A percentile compares a stretch with the other conserved stretches of the same genome.
These are phyloP conservation scores for Nemapogon koenigi DNA, from an alignment of 2,888 invertebrate genomes.

Conservation along the genomic window DNA sequence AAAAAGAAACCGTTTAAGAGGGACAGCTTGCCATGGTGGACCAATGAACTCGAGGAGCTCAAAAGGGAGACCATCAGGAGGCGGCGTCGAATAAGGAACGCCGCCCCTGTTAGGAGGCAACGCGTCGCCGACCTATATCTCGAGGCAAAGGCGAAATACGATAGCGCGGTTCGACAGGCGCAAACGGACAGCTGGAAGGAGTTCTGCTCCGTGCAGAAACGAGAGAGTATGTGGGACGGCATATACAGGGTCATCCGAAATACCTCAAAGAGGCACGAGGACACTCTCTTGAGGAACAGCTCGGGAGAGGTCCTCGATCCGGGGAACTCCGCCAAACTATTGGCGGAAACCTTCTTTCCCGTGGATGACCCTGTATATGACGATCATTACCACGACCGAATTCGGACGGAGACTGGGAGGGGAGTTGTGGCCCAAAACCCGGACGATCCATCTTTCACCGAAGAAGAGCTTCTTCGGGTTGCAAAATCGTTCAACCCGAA, in stretches of 20 bases:
- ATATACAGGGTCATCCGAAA: slow-evolving; percentile 9
- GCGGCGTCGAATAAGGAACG: not conserved
- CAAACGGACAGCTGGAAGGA: not conserved
- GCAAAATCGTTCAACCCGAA: not conserved
- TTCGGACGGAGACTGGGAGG: not conserved
- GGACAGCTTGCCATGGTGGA: not conserved
- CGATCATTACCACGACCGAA: not conserved
- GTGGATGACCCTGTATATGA: slow-evolving; percentile 12
- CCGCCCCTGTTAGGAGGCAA: not conserved
- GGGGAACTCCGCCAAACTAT: not conserved
- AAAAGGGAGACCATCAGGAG: not conserved
- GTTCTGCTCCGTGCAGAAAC: not conserved
- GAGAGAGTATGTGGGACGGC: slow-evolving; percentile 5
- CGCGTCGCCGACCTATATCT: not conserved
- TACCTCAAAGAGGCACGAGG: slow-evolving; percentile 10
- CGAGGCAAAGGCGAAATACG: not conserved
- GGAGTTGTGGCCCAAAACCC: not conserved
- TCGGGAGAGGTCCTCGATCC: not conserved
- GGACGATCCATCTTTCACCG: not conserved
- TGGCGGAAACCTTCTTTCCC: slow-evolving; percentile 16
- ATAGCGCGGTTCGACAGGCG: not conserved
- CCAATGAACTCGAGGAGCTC: not conserved
- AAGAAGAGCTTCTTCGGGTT: not conserved
- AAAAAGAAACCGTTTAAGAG: not conserved
- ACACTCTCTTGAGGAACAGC: not conserved